Conservation (phyloP, 2,888 invertebrate species). For the Microdon myrmicae region DNA sequence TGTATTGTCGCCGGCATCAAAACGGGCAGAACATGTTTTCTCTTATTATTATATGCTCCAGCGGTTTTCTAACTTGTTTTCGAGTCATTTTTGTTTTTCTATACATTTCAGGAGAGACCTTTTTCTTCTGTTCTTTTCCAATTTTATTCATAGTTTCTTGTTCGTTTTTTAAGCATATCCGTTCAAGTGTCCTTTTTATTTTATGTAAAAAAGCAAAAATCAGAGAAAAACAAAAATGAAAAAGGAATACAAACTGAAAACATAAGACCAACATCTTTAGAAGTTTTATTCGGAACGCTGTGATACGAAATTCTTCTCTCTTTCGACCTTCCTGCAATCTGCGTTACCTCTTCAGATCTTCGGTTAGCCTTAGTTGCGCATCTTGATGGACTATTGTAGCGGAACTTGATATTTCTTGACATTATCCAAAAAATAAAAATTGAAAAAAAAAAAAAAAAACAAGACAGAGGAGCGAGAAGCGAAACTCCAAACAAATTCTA, state of each 20-base stretch:
- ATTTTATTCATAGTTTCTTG: too few species aligned
- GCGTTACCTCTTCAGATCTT: constrained; percentile 22
- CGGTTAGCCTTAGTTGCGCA: constrained; percentile 6
- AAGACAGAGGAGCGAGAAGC: too few species aligned
- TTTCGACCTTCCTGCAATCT: too few species aligned
- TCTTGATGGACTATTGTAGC: constrained; percentile 51
- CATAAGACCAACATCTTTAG: constrained; percentile 21
- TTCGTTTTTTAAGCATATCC: constrained; percentile 33
- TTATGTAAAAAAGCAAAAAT: constrained; percentile 8
- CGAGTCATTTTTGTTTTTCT: neutral
- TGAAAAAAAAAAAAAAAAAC: constrained; percentile 6
- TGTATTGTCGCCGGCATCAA: constrained; percentile 4
- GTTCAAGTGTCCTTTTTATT: constrained; percentile 47
- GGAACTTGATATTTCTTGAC: constrained; percentile 48
- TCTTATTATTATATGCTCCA: constrained; percentile 33
- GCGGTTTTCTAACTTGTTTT: constrained; percentile 38
- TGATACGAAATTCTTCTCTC: constrained; percentile 21
- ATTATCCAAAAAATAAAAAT: constrained; percentile 11
- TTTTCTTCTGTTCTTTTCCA: too few species aligned
- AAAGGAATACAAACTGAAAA: too few species aligned
- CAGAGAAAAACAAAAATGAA: too few species aligned
- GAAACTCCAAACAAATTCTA: constrained; percentile 35
- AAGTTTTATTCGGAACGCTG: constrained; percentile 36
- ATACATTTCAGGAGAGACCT: too few species aligned
- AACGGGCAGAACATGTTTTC: constrained; percentile 35